Evolutionary conservation across 1,140 invertebrate genomes (phyloP), one percentile per base, ranked within the genome.

Genomic region (Mactra quadrangularis): DNA sequence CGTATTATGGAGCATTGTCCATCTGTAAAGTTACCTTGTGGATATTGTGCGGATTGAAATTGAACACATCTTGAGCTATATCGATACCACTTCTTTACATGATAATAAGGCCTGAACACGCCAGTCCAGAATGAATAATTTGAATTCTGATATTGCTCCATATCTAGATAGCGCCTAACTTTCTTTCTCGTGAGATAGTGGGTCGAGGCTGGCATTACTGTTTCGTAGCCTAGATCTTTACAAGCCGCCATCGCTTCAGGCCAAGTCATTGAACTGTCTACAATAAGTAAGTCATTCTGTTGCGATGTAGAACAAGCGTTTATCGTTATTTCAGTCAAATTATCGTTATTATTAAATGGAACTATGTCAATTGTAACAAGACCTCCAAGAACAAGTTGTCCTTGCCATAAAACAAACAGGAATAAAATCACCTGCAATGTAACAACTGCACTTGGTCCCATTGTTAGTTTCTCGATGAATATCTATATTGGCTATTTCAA

Each of bases 101-200:
- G n/a, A 17, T 60, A 15, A 3, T 35, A 33, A 7, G 57, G 33
- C 31, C 57, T 31, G 19, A 60, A 60, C 2, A 15, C 6, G 0
- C 57, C 55, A 25, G 55, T 59, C 57, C 57, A 60, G 33, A 60
- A 60, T 19, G 57, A 29, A 19, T 60, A 35, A 31, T 60, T 60
- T 31, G 13, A 15, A 6, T 1, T 2, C n/a, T 33, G 9, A 19
- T 19, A 60, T 15, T 60, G 4, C n/a, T 6, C 33, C 2, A 15
- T 17, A 15, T 60, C 31, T 15, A 35, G 33, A 29, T 59, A 27
- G 15, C 17, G 29, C 31, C 31, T 60, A 11, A 60, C 57, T 35
- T 60, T 27, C 29, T 4, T 33, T 60, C 31, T 33, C 19, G 27
- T 60, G 3, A 31, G 3, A 27, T 31, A 60, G 29, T 33, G 11